A percentile compares a stretch with the other conserved stretches of the same genome.
phyloP scores from a whole-genome alignment of 2,888 invertebrate species.

The Polyploca ridens region DNA sequence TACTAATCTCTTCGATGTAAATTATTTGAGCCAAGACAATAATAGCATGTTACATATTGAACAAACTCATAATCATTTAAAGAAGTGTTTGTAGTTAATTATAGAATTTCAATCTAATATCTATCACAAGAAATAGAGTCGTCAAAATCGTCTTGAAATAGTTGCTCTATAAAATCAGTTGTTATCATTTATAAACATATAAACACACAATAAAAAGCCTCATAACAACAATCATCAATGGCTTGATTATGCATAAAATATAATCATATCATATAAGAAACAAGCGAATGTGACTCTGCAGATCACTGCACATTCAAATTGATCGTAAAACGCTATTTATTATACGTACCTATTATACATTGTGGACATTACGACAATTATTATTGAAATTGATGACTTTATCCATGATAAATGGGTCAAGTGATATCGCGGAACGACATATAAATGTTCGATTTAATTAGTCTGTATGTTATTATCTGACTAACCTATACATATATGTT shows the following conservation, averaged over 20 bases:
- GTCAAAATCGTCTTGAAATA: background rate
- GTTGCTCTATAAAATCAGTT: conserved; percentile 1
- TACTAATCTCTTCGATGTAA: no score
- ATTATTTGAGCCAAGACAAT: no score
- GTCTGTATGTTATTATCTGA: conserved; percentile 68
- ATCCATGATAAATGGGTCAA: conserved; percentile 77
- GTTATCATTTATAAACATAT: conserved; percentile 10
- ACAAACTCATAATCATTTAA: background rate
- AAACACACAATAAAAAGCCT: conserved; percentile 37
- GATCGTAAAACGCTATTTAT: conserved; percentile 65
- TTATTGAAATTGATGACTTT: conserved; percentile 81
- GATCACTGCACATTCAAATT: conserved; percentile 51
- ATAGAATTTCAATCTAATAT: no score
- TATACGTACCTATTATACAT: conserved; percentile 57
- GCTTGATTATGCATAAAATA: conserved; percentile 37
- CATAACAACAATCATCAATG: conserved; percentile 35
- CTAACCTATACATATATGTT: conserved; percentile 31
- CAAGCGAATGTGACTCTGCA: conserved; percentile 15
- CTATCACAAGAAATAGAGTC: background rate
- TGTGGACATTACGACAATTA: conserved; percentile 68
- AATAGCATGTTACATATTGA: background rate
- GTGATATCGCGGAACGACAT: conserved; percentile 69
- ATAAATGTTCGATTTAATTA: conserved; percentile 79
- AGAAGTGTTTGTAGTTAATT: no score
- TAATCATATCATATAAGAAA: conserved; percentile 11